Evolutionary conservation across 1,140 invertebrate species (phyloP), one percentile per base, ranked within the genome.

Genomic region (Radopholus similis): DNA sequence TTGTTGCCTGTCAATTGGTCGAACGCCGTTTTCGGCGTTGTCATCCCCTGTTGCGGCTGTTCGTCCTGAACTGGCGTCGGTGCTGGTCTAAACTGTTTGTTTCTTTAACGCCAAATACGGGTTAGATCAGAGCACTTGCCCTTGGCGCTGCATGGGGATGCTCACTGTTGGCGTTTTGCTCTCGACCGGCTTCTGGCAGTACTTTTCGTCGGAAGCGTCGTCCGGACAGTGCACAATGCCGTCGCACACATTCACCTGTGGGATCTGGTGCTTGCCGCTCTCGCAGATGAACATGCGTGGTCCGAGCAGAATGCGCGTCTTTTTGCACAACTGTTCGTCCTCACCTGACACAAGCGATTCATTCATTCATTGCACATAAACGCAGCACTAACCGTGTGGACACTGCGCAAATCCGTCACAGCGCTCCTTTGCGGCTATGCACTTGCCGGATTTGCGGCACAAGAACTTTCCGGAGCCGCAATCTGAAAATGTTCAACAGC

Each of bases 211-310:
- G 58, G 88, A 89, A 13, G 35, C 66, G 1, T 84, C 84, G 81
- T 90, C 90, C 15, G 83, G 80, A 77, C 92, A 93, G 79, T 92
- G 88, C 2, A 83, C 58, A 6, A 88, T 84, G 18, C 87, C 87
- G 83, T 93, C 89, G 81, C 91, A 93, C 8, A 90, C 90, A 15
- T 90, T 84, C 64, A 88, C 85, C 67, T 87, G 85, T 0, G 90
- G 89, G 68, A 95, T 89, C 32, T 66, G 55, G 49, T 69, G 59
- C 23, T 44, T 32, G 11, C 62, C 38, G 70, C 38, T 72, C 53
- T 77, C 74, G 47, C 60, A 70, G 21, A 71, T 13, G 35, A 66
- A 60, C 57, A 63, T 66, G 44, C 28, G 70, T 32, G 56, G 30
- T 38, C 30, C 49, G 8, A 64, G 40, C 42, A 42, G 18, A 53